Evolutionary conservation across 2,113 vertebrate genomes (phyloP).

Genomic region (Scartelaos histophorus): DNA sequence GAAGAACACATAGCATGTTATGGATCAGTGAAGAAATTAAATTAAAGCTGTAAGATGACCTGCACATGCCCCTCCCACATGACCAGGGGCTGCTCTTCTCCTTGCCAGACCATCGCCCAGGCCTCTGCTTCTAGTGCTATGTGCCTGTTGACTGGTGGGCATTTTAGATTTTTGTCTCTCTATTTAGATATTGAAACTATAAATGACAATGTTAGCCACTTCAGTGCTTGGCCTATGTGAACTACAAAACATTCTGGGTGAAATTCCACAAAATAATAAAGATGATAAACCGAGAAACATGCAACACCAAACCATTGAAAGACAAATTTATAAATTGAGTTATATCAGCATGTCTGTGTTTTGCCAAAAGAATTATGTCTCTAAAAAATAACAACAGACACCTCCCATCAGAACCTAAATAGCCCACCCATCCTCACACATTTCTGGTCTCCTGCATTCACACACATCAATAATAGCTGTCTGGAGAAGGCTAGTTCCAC

Average conservation of each 20-base stretch:
- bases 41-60: no score
- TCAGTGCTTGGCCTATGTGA: not conserved
- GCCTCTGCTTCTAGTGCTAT: no score
- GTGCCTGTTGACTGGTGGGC: no score
- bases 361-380: no score
- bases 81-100: no score
- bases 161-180: no score
- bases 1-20: not conserved
- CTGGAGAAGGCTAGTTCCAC: conserved; percentile 62
- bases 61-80: no score
- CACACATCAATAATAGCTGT: conserved; percentile 56
- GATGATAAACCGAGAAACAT: conserved; percentile 5
- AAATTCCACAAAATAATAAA: conserved; percentile 14
- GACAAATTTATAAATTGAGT: not conserved
- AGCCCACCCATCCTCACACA: conserved; percentile 27
- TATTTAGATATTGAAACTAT: no score
- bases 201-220: no score
- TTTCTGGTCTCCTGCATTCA: conserved; percentile 25
- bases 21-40: not conserved
- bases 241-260: conserved; percentile 25
- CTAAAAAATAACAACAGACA: conserved; percentile 13
- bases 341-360: no score
- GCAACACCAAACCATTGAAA: conserved; percentile 17
- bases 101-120: no score
- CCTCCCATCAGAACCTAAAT: conserved; percentile 17